Evolutionary conservation across 2,888 invertebrate species (phyloP), one percentile per base, ranked within the genome.

Genomic region (Cerastis leucographa): DNA sequence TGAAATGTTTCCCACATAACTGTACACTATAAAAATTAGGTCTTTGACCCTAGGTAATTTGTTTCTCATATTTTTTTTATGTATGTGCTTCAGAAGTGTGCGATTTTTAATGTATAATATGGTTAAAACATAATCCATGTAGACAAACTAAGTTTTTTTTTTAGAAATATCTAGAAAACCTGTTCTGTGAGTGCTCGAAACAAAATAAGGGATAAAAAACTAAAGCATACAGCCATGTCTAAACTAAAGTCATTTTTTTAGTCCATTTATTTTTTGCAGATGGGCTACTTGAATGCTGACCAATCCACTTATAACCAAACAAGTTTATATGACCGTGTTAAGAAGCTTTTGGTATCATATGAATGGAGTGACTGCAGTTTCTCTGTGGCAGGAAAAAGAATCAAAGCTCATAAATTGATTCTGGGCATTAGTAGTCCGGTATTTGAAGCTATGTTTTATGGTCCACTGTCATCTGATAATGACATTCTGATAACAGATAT

Each of bases 391-490:
- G 96, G 95, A 56, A 94, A 94, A 89, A 94, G 94, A 86, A 95
- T 97, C 73, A 95, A 95, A 89, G 97, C 97, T 66, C 97, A 97
- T 90, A 97, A 97, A 93, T 92, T 97, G 76, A 97, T 97, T 83
- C 90, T 98, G 86, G 97, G 97, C n/a, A 97, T 97, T 77, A 97
- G 97, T 87, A 97, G 97, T 90, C 97, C 97, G 12, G 97, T 98
- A 54, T 98, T 98, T 94, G 97, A 97, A 92, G 97, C 97, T 44
- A 97, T 98, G 97, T 97, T 97, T 83, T 97, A 97, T 93, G 98
- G 98, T 1, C 97, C 97, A 22, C 88, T 97, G 87, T 97, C 97
- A 54, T 94, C 94, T 76, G 91, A 94, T 84, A 92, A 94, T 69
- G 94, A 96, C 84, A 97, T 97, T 78, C 90, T 92, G 69, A 95